Evolutionary conservation across 2,888 invertebrate species (phyloP).

Genomic region (Drosophila putrida): DNA sequence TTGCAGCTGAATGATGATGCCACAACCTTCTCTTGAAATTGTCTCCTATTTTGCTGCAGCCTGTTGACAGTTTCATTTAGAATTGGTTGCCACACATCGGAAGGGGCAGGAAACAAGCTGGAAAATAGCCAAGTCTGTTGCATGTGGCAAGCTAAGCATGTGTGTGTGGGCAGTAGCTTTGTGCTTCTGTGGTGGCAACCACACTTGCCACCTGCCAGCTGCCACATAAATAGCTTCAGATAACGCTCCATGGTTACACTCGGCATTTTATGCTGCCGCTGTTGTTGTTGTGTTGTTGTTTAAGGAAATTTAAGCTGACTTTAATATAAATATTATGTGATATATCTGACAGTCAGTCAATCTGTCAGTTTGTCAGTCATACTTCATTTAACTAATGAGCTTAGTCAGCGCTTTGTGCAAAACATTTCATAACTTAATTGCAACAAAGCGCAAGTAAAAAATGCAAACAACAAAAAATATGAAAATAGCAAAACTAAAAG

Average conservation of each 20-base stretch:
- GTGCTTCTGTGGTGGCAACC: slow-evolving; percentile 16
- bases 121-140: slow-evolving; percentile 8
- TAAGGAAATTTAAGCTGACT: slow-evolving; percentile 26
- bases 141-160: slow-evolving; percentile 11
- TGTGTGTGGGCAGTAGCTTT: slow-evolving; percentile 8
- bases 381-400: slow-evolving; percentile 58
- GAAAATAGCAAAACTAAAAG: not conserved
- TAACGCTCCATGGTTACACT: slow-evolving; percentile 5
- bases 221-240: slow-evolving; percentile 22
- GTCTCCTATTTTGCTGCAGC: slow-evolving; percentile 19
- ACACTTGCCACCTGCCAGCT: no score
- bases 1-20: slow-evolving; percentile 58
- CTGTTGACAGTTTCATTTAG: slow-evolving; percentile 64
- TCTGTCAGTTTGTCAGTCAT: slow-evolving; percentile 42
- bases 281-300: no score
- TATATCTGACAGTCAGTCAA: slow-evolving; percentile 2
- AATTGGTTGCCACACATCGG: slow-evolving; percentile 27
- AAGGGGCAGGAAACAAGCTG: slow-evolving; percentile 4
- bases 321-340: not conserved
- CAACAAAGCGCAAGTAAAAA: slow-evolving; percentile 47
- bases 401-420: slow-evolving; percentile 69
- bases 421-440: slow-evolving; percentile 73
- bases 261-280: not conserved
- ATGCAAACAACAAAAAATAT: slow-evolving; percentile 13
- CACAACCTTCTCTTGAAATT: slow-evolving; percentile 33